phyloP scores from a whole-genome alignment of 1,140 invertebrate genomes.

The Drosophila hydei region DNA sequence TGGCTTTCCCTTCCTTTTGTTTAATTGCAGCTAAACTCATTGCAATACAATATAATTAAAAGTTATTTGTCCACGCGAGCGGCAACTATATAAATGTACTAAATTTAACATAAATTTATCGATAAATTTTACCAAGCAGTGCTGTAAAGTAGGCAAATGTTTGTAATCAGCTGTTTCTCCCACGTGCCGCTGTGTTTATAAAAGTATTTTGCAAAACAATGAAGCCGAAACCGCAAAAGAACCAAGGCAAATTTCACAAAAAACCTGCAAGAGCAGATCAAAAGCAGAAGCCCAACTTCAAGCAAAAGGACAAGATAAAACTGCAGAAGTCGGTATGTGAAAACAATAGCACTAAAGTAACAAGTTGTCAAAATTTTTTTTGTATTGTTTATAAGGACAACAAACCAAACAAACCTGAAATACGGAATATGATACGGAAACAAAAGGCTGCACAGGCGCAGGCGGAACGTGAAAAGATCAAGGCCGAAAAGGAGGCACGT shows the following conservation, averaged over 20 bases:
- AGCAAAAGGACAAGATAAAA: constrained; percentile 44
- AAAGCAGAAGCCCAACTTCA: constrained; percentile 52
- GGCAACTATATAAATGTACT: background rate
- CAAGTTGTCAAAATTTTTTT: background rate
- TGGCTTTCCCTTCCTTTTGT: constrained; percentile 62
- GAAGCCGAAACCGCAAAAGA: constrained; percentile 51
- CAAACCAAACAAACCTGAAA: constrained; percentile 66
- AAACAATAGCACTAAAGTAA: background rate
- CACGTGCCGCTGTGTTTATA: constrained; percentile 47
- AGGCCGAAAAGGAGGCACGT: constrained; percentile 67
- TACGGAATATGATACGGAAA: constrained; percentile 60
- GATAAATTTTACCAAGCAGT: constrained; percentile 5
- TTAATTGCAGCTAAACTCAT: constrained; percentile 67
- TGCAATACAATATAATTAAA: constrained; percentile 9
- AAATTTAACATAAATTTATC: constrained; percentile 1
- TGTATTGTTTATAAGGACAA: constrained; percentile 37
- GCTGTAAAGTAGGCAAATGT: constrained; percentile 10
- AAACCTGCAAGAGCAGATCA: constrained; percentile 30
- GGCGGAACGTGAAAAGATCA: constrained; percentile 54
- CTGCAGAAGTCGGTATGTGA: constrained; percentile 44
- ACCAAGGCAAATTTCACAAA: constrained; percentile 34
- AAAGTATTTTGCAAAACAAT: constrained; percentile 31
- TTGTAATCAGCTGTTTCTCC: constrained; percentile 22
- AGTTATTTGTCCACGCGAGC: constrained; percentile 13
- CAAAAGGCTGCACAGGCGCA: constrained; percentile 56